Base-by-base conservation (phyloP, 92 coral and sea anemone species). In the Umimayanthus kanabou region DNA sequence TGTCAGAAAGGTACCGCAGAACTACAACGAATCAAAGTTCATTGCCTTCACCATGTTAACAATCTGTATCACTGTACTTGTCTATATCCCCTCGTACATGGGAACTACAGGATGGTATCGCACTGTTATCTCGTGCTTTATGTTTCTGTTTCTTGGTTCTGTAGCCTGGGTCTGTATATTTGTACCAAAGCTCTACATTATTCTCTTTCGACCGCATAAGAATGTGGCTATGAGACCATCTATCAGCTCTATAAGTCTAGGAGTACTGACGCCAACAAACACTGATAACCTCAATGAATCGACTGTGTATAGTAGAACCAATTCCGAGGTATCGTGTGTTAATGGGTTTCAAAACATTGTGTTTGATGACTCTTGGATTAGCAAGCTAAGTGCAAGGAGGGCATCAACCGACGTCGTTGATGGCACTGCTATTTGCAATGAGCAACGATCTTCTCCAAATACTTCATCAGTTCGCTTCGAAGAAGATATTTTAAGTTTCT, bases 31-130 rank as follows among this genome's bases (percentile, higher is more conserved):
- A 90, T 94, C 96, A 5, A 89, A 90, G 55, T 88, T 93, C 77
- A 95, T 95, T 47, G 95, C 98, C 33, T 93, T 95, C 69, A 95
- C 91, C 61, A 95, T 95, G 98, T 85, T 94, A 30, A 95, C 96
- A 2, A 78, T 91, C 29, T 95, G 96, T 26, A 93, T 94, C 76
- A 94, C 91, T 33, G 89, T 93, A 9, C 88, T 93, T 65, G 96
- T 93, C 33, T 93, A 88, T 80, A 82, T 93, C 15, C 95, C 95
- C 25, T 93, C 95, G 0, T 93, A 91, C 80, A 49, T 93, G 88
- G 93, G 95, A 9, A 91, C 95, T 43, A 85, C 88, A 10, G 94
- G 89, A 20, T 93, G 93, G 95, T 93, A 93, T 78, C 86, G 95
- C 10, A 81, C 93, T 10, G 81, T 93, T 4, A 77, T 93, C 6